Base-by-base conservation (phyloP, 2,888 invertebrate genomes). In the Nezara viridula region DNA sequence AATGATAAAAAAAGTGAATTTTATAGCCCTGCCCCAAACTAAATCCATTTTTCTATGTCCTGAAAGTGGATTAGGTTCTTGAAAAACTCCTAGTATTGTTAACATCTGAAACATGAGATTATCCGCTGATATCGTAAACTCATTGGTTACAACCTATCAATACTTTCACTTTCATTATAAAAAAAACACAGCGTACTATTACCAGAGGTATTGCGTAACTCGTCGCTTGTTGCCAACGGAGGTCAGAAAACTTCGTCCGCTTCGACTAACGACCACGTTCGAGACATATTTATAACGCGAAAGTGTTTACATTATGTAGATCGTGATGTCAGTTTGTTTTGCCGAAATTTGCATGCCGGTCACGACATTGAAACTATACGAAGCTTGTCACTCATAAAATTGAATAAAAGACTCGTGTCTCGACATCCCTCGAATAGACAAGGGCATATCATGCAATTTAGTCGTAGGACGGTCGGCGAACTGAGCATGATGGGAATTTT, bases 111-210 rank as follows among this genome's bases (percentile, higher is more conserved):
- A 37, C 66, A 37, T 37, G 6, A 19, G 16, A 2, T 14, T 73
- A 32, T 37, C 7, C 37, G 16, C 37, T 37, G 7, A 37, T 32
- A 73, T 37, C 37, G 19, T 27, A 12, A 73, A 37, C 66, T 73
- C 37, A 32, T 73, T 73, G 32, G 19, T 81, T n/a, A 81, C 1
- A 81, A 14, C 40, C 81, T 81, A 81, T 40, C 81, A 81, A 47
- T 81, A 81, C 81, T 81, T 81, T 81, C 81, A 81, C 81, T 81
- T 81, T 81, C 81, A 81, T 81, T 81, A 44, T 44, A 81, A 81
- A 81, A n/a, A n/a, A 81, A 81, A 44, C 40, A 14, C 81, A 47
- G 81, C 44, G n/a, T 81, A n/a, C 81, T n/a, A 81, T 81, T 81
- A 81, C 81, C 24, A 12, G 40, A 9, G n/a, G 12, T 4, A n/a